Evolutionary conservation across 2,797 vertebrate genomes (phyloP), one percentile per base, ranked within the genome.

Genomic region (Macropus fuliginosus): DNA sequence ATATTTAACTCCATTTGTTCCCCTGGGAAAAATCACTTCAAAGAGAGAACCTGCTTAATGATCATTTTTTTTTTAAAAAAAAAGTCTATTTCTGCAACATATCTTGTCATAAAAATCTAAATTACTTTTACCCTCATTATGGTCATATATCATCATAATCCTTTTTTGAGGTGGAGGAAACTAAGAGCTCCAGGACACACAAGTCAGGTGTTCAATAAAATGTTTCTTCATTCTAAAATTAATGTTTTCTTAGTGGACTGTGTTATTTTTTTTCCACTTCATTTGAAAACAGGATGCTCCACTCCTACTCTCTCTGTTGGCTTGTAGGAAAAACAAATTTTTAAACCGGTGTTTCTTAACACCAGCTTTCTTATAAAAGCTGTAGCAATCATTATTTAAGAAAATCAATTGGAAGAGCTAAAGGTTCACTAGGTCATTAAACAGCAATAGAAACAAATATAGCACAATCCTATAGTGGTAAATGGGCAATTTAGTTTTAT

Each of bases 351-450:
- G 8, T 55, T 91, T n/a, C 90, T 91, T 55, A 54, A 55, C 29
- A 91, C 28, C 54, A 91, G 55, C 90, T 52, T 54, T 54, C 90
- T 55, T 31, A 13, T n/a, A 54, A 91, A 50, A 27, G 40, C 21
- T 55, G 8, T 55, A 31, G 29, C 54, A 91, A 54, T 91, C 54
- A 55, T 91, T 54, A 91, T 31, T 54, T 54, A 91, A 91, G 50
- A 91, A 91, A 91, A 91, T 91, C 90, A 54, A 34, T 54, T 55
- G 31, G 31, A 91, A 16, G 52, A 91, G 52, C 11, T 54, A n/a
- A 91, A 91, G 50, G 90, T 34, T 91, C 90, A 91, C 28, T 91
- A 91, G 90, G 29, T 91, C 90, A 91, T 91, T 91, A 91, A 91
- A 34, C 54, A 55, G 90, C 90, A 91, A 55, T 91, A 91, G 90